Evolutionary conservation across 2,888 invertebrate species (phyloP).

Genomic region (Sesamia inferens): DNA sequence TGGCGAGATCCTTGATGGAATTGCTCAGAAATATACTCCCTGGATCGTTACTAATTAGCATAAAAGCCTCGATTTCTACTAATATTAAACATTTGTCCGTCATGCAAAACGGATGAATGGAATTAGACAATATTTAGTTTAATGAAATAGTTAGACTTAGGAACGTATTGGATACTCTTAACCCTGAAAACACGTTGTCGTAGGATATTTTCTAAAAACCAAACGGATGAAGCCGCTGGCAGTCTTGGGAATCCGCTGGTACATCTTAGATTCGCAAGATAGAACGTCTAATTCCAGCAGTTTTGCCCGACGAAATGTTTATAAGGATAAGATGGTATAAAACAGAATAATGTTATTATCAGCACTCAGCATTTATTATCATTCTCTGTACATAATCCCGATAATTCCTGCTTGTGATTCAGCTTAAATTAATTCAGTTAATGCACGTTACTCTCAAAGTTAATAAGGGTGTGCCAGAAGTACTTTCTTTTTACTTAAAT

Average conservation of each 20-base stretch:
- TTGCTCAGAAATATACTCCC: not conserved
- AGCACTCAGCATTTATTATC: not conserved
- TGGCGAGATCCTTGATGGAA: not conserved
- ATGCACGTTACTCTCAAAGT: not conserved
- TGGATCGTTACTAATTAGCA: not conserved
- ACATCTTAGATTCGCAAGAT: not conserved
- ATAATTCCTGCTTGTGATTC: not conserved
- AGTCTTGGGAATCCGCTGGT: not conserved
- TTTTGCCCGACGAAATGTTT: not conserved
- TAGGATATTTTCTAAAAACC: not conserved
- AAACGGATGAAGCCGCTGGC: not conserved
- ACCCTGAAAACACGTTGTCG: not conserved
- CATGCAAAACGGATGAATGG: not conserved
- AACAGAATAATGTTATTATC: not conserved
- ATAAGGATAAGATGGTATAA: not conserved
- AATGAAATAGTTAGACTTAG: not conserved
- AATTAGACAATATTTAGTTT: not conserved
- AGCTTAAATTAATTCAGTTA: slow-evolving; percentile 1
- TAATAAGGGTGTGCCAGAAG: not conserved
- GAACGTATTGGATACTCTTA: not conserved
- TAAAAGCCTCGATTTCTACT: not conserved
- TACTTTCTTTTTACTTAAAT: no score
- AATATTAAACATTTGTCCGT: not conserved
- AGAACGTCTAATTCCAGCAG: not conserved
- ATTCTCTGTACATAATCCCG: not conserved